Evolutionary conservation across 37 sponge, comb jelly and placozoan species (phyloP), one percentile per base, ranked within the genome.

Genomic region (Bolinopsis microptera): DNA sequence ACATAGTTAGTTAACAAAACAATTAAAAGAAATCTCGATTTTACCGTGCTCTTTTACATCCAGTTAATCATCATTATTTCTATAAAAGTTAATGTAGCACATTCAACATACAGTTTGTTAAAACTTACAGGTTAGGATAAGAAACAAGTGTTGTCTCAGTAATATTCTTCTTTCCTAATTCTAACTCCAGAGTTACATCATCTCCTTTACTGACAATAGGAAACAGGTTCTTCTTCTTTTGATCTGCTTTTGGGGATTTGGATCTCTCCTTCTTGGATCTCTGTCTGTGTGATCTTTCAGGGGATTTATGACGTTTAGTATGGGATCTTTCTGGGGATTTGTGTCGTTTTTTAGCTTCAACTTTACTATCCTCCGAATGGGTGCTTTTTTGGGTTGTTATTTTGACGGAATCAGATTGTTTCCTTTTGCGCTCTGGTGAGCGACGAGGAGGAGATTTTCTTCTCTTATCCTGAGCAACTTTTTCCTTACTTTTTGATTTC

Each of bases 51-150:
- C n/a, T n/a, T n/a, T n/a, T n/a, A n/a, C n/a, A n/a, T n/a, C n/a
- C n/a, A n/a, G n/a, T n/a, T n/a, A n/a, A n/a, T n/a, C n/a, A n/a
- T n/a, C n/a, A 61, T 61, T 9, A 18, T 61, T 61, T 21, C 18
- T 61, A 18, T 21, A 61, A 18, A 61, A 61, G 9, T 18, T 21
- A 61, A 61, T 21, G 68, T 61, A 61, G 68, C 9, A 18, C 68
- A n/a, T n/a, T 61, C 68, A 21, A 61, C 18, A 21, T 61, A 61
- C 9, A 18, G 68, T 61, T 61, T 21, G 9, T 61, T 21, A 70
- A 1, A 70, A 77, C 80, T 77, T 35, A 77, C 80, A 77, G 33
- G 32, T 77, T 77, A 16, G 80, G 80, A 32, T 77, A 77, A 35
- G 80, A 77, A 32, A 77, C 80, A 22, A 77, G 21, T 35, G 27